Percentiles rank a stretch among this genome's conserved stretches.
Conservation (phyloP, 2,888 invertebrate species). For the Patella depressa region DNA sequence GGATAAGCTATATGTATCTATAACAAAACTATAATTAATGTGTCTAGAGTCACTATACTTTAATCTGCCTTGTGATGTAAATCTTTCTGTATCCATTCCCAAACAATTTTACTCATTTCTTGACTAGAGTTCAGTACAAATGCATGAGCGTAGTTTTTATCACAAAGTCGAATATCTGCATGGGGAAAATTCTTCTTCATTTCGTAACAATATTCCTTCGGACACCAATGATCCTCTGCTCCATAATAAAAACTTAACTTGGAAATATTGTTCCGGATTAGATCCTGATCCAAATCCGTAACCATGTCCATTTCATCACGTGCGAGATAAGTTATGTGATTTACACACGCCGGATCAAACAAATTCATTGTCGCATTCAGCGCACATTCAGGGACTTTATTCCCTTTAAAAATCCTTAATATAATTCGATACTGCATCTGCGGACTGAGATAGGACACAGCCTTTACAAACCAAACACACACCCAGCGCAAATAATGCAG, state of each 20-base stretch:
- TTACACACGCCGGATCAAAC: constrained; percentile 61
- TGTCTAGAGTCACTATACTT: too few species aligned
- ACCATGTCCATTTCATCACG: constrained; percentile 83
- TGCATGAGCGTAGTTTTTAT: constrained; percentile 80
- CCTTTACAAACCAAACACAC: constrained; percentile 54
- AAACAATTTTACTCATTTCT: constrained; percentile 67
- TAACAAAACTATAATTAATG: too few species aligned
- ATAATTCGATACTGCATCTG: constrained; percentile 54
- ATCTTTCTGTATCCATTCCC: constrained; percentile 49
- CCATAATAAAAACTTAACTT: constrained; percentile 87
- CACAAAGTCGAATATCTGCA: constrained; percentile 77
- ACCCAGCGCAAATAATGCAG: constrained; percentile 73
- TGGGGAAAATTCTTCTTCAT: constrained; percentile 77
- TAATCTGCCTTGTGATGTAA: constrained; percentile 19
- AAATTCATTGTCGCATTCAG: constrained; percentile 62
- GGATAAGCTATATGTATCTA: too few species aligned
- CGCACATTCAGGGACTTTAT: constrained; percentile 59
- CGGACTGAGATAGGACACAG: constrained; percentile 58
- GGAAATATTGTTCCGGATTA: constrained; percentile 76
- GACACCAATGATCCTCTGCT: constrained; percentile 86
- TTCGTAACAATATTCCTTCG: constrained; percentile 80
- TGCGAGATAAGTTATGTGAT: constrained; percentile 61
- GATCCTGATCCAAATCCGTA: constrained; percentile 77
- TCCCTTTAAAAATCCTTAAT: constrained; percentile 57
- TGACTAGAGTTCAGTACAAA: constrained; percentile 79